Base-by-base conservation (phyloP, 2,888 invertebrate genomes). In the Amblyteles armatorius region DNA sequence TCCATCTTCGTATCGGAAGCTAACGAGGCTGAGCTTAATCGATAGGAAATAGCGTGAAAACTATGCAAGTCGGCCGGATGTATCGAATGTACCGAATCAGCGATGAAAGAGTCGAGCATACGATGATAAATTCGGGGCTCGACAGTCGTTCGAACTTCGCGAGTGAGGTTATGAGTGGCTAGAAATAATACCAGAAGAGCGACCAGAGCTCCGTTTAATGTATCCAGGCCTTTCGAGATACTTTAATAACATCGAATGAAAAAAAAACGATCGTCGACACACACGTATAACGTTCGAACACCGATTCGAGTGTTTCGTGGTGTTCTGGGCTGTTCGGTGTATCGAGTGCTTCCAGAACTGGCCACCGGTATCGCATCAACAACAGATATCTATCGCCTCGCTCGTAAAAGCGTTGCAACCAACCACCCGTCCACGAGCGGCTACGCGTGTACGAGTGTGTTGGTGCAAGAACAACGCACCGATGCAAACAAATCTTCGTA, bases 321-420 rank as follows among this genome's bases (percentile, higher is more conserved):
- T 33, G 16, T 22, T 36, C 55, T 57, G 16, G 50, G 55, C 29
- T 16, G 48, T 52, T 69, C 68, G 57, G 19, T 48, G 44, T 22
- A 16, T 40, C 79, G 40, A 79, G 69, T 74, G 73, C 68, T 79
- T 81, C 78, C 63, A 74, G 69, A 74, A 77, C 44, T 68, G 72
- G 77, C 81, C 84, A 81, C 68, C 68, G 68, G 68, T 68, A 16
- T 68, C 68, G 68, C 68, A 68, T 44, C 68, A 68, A 68, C 68
- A 68, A 68, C 48, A 68, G 40, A 40, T 67, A n/a, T 67, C 67
- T 79, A 11, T 63, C 63, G 65, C 40, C 76, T 76, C 79, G 65
- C 79, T 80, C 71, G 71, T 48, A 55, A 40, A 40, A 76, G 48
- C 71, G 63, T 76, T 65, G 60, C 65, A 71, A 79, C 60, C 33